Percentiles rank a stretch among this genome's conserved stretches.
phyloP scores from a whole-genome alignment of 1,140 invertebrate genomes.

The Microplitis mediator region DNA sequence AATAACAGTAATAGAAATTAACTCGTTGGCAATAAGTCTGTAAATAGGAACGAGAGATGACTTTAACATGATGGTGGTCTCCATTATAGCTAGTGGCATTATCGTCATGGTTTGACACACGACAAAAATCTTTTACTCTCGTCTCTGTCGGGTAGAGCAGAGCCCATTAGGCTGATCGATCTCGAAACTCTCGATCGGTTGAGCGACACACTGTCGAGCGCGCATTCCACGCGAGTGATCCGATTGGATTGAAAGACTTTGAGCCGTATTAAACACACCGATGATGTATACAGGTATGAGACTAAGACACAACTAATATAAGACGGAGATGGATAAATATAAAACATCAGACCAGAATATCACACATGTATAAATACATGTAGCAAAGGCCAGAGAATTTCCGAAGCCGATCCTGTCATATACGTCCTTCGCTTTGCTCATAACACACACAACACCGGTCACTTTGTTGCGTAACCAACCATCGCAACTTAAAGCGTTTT shows the following conservation, averaged over 20 bases:
- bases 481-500: constrained; percentile 24
- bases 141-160: neutral
- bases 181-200: constrained; percentile 1
- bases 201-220: constrained; percentile 4
- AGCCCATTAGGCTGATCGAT: constrained; percentile 17
- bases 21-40: too few species aligned
- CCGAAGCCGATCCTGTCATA: constrained; percentile 47
- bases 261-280: neutral
- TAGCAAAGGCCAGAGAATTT: constrained; percentile 34
- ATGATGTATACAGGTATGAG: neutral
- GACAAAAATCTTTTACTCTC: neutral
- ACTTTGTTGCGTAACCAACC: constrained; percentile 52
- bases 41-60: neutral
- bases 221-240: neutral
- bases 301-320: neutral
- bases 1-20: too few species aligned
- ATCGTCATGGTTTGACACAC: neutral
- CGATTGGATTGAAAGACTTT: constrained; percentile 14
- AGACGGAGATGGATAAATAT: neutral
- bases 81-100: neutral
- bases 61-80: neutral
- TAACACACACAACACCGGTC: constrained; percentile 47
- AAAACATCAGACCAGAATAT: too few species aligned
- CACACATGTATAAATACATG: neutral
- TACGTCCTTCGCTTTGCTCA: constrained; percentile 52